phyloP scores from a whole-genome alignment of 1,140 invertebrate species.

The Ceratosolen fusciceps region DNA sequence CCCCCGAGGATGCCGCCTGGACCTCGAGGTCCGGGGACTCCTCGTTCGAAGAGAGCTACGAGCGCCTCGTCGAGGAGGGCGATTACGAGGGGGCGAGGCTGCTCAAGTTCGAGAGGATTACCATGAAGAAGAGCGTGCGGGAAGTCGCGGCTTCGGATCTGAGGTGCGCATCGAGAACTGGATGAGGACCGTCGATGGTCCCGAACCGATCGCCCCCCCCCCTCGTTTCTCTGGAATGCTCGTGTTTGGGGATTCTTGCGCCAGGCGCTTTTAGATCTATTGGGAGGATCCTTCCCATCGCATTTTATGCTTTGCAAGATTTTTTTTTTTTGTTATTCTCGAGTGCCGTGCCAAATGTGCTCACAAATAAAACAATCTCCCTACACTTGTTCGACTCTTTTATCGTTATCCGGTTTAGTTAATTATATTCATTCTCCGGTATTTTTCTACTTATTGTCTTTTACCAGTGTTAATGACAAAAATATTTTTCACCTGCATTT shows the following conservation, averaged over 20 bases:
- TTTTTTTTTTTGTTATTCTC: not conserved
- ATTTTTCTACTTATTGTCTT: not conserved
- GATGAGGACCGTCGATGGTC: not conserved
- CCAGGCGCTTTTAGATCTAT: not conserved
- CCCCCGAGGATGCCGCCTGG: constrained; percentile 54
- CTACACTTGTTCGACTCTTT: not conserved
- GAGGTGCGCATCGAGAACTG: not conserved
- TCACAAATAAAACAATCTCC: not conserved
- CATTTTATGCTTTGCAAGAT: not conserved
- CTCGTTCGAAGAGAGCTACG: constrained; percentile 74
- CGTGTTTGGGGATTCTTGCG: not conserved
- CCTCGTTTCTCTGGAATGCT: not conserved
- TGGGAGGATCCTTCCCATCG: not conserved
- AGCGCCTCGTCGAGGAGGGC: constrained; percentile 76
- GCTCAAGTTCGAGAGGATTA: constrained; percentile 79
- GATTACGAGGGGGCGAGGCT: constrained; percentile 75
- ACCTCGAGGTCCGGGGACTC: constrained; percentile 60
- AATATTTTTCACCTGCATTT: no score
- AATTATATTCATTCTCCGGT: not conserved
- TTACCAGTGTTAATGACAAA: no score
- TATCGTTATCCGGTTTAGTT: not conserved
- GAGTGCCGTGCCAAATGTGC: not conserved
- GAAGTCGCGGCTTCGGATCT: constrained; percentile 59
- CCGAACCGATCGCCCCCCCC: not conserved
- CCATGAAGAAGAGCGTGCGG: constrained; percentile 73